Evolutionary conservation across 1,140 invertebrate species (phyloP), one percentile per base, ranked within the genome.

Genomic region (Andrena cerasifolii): DNA sequence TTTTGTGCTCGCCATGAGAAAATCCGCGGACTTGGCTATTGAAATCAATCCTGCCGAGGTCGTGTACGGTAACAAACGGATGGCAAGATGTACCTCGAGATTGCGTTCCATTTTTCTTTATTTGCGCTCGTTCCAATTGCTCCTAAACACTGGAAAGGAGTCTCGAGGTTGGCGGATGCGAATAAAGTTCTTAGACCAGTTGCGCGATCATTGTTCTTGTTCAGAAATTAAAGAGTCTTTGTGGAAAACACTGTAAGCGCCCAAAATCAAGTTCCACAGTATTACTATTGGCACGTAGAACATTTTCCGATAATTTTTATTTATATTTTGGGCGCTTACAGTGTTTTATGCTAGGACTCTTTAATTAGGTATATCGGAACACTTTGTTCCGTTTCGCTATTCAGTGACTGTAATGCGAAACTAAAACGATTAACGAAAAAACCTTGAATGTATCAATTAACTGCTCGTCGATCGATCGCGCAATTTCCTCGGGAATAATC

Each of bases 1-100:
- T 47, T 75, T 75, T 75, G 40, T 21, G 36, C n/a, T 67, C 6
- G 2, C 0, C 10, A 47, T 68, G 73, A 53, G 73, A 75, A 67
- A 75, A 56, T 24, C 18, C 18, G n/a, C 40, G 45, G 40, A 18
- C 33, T 33, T n/a, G 14, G n/a, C 24, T 43, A 18, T 36, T 33
- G n/a, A n/a, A 47, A 59, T 10, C 31, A 36, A 14, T 10, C 31
- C 8, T 31, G 14, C 1, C 51, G 56, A 58, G 73, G 51, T 58
- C 53, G 63, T 58, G 36, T 49, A 14, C 4, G 16, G 6, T 5
- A n/a, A 0, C 63, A n/a, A 24, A 58, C 0, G 24, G 28, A 53
- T n/a, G 7, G 28, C 66, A 62, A 68, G 59, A 70, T 77, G 61
- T 12, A 49, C 21, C 49, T 59, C 40, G 43, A 62, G 43, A 51